phyloP scores from a whole-genome alignment of 2,113 vertebrate genomes.

The Suncus etruscus region DNA sequence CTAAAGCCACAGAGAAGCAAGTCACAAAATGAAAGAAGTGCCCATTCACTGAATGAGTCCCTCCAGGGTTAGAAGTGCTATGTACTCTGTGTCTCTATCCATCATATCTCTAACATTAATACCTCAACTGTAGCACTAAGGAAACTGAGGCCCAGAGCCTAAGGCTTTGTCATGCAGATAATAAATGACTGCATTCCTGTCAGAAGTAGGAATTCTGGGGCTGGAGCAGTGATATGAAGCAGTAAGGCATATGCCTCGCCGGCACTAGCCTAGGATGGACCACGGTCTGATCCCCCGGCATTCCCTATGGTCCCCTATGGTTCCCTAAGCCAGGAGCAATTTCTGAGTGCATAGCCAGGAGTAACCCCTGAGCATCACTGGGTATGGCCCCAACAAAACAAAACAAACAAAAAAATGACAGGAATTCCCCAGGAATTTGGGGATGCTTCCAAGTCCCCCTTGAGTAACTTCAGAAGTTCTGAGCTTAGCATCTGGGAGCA shows the following conservation, averaged over 20 bases:
- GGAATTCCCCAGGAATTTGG: neutral
- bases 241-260: too few relatives aligned
- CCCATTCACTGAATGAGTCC: too few relatives aligned
- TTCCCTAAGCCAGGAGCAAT: too few relatives aligned
- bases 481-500: neutral
- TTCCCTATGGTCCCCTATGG: too few relatives aligned
- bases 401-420: neutral
- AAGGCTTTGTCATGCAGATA: too few relatives aligned
- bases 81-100: neutral
- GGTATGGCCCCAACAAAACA: too few relatives aligned
- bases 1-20: neutral
- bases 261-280: too few relatives aligned
- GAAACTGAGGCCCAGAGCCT: neutral
- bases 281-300: too few relatives aligned
- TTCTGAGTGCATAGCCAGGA: too few relatives aligned
- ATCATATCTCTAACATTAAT: neutral
- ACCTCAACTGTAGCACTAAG: neutral
- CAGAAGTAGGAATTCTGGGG: neutral
- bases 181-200: neutral
- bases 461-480: neutral
- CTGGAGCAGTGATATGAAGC: too few relatives aligned
- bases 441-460: neutral
- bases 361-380: too few relatives aligned
- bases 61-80: neutral
- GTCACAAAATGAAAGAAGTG: too few relatives aligned